Base-by-base conservation (phyloP, 2,888 invertebrate genomes). In the Acleris literana region DNA sequence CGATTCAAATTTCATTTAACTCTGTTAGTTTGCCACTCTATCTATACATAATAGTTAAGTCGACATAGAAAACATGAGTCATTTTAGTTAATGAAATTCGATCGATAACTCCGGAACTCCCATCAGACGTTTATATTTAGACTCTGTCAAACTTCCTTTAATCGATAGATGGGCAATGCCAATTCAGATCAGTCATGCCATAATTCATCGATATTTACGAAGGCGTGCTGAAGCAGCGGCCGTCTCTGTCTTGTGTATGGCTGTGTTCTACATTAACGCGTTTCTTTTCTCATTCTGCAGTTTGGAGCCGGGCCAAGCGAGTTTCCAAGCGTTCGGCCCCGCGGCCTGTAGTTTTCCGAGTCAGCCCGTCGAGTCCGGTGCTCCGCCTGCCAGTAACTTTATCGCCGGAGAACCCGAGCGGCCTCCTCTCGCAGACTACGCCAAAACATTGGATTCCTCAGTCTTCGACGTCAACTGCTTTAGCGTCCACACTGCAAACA, bases 271-370 rank as follows among this genome's bases (percentile, higher is more conserved):
- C 87, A 88, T 90, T 88, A 87, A 86, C 85, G 78, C 82, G 81
- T 90, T 91, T 91, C 90, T 92, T 92, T 92, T 92, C 92, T 90
- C 92, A 90, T 92, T 92, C 93, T 89, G 86, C 93, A 92, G 93
- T 86, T 93, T 93, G 93, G 93, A 93, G 88, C 87, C 90, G 90
- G 87, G 93, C 93, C 93, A 93, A 93, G 85, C 86, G 86, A 88
- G 88, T 88, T 92, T 92, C 81, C 92, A 88, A 90, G 88, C 91
- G 90, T 89, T 88, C 87, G 85, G 85, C 78, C 82, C 86, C 81
- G 88, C 89, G 82, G 86, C 79, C 88, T 88, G 90, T 92, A 92
- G 92, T 92, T 92, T 92, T 92, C 90, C 92, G 88, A 90, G 83
- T 82, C 84, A 75, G 76, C 82, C 87, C 88, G 89, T 82, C 87